Base-by-base conservation (phyloP, 2,888 invertebrate genomes). In the Andricus quercusramuli region DNA sequence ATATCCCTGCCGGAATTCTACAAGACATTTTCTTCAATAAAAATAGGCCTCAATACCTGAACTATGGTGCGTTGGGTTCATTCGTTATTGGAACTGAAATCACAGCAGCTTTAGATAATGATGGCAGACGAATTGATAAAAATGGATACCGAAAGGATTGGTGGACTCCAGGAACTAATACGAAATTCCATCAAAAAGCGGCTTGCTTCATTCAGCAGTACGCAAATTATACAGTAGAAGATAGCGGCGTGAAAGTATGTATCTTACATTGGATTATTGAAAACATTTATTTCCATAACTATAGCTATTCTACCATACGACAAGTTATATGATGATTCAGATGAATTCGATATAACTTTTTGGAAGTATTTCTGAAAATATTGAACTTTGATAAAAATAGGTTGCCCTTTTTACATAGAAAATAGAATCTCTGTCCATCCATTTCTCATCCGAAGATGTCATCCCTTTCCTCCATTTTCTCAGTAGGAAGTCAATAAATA, bases 11-110 rank as follows among this genome's bases (percentile, higher is more conserved):
- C 87, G 98, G 98, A 85, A 98, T 98, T 84, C 94, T 98, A 2
- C 98, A 98, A 94, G 98, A 98, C 6, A 96, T 96, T 3, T 98
- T 98, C 95, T 98, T 98, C 94, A 96, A 96, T 78, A 96, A 97
- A 76, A 96, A 97, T 67, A 95, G 98, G 3, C 44, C 44, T 4
- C 44, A 44, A 15, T 44, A 44, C 15, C 44, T 44, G 4, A 44
- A 44, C 44, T 44, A 44, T 15, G 44, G 15, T 4, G 15, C 13
- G 0, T 1, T 44, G 2, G 44, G 44, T 44, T 15, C 97, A 89
- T 97, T 41, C 13, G 3, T 98, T 11, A 97, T 98, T 89, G 97
- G 97, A 0, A 98, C 98, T 90, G 98, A 98, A 93, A 97, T 98
- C 78, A 97, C 97, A 0, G 98, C 98, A 90, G 97, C 97, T 20